Conservation (phyloP, 1,140 invertebrate species). For the Nephila pilipes region DNA sequence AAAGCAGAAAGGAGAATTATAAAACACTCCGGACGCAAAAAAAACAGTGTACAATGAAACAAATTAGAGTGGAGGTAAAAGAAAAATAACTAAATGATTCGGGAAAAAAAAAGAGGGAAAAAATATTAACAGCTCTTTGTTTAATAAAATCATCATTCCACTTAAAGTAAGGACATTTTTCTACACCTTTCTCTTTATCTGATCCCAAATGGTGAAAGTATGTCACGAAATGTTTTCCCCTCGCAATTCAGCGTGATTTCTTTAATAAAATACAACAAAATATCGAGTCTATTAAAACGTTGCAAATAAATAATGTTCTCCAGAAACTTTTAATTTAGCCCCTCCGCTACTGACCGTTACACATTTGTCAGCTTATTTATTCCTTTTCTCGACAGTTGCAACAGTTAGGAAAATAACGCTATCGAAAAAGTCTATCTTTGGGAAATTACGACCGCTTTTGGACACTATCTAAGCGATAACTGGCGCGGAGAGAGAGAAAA, state of each 20-base stretch:
- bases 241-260: no score
- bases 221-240: no score
- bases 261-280: neutral
- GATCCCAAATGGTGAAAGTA: no score
- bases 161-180: neutral
- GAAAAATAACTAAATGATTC: no score
- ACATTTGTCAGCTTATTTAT: constrained; percentile 53
- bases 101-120: neutral
- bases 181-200: neutral
- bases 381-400: neutral
- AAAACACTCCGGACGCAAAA: no score
- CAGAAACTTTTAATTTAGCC: constrained; percentile 1
- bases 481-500: constrained; percentile 11
- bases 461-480: constrained; percentile 75
- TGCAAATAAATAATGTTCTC: constrained; percentile 5
- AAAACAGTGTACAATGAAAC: no score
- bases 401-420: constrained; percentile 65
- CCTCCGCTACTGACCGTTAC: constrained; percentile 13
- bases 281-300: neutral
- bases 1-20: no score
- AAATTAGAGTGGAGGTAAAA: no score
- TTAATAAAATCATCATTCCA: no score
- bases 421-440: constrained; percentile 71
- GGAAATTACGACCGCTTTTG: constrained; percentile 60
- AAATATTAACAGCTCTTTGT: no score